Evolutionary conservation across 2,797 vertebrate genomes (phyloP).

Genomic region (Paguma larvata): DNA sequence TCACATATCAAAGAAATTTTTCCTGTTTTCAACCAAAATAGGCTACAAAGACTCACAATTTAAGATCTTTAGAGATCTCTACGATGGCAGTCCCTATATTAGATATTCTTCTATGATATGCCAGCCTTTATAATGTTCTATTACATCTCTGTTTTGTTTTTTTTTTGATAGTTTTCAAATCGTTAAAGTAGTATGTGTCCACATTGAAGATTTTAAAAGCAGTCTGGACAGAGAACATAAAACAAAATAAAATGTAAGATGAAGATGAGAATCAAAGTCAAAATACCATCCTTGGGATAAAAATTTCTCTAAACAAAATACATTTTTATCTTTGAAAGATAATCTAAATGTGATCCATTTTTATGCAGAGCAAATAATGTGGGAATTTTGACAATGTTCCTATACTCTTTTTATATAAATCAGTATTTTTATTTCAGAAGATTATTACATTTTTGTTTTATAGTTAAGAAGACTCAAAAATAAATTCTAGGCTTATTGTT

Average conservation of each 20-base stretch:
- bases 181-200: neutral
- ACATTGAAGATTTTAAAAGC: neutral
- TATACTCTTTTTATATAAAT: neutral
- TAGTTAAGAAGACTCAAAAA: neutral
- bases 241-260: constrained; percentile 17
- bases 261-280: neutral
- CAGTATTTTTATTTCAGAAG: constrained; percentile 37
- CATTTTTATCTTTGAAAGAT: constrained; percentile 51
- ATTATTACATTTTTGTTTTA: neutral
- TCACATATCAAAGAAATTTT: neutral
- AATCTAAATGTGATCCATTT: constrained; percentile 18
- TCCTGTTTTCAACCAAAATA: neutral
- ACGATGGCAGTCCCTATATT: neutral
- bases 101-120: constrained; percentile 15
- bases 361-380: neutral
- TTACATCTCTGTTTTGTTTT: neutral
- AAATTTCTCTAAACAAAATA: constrained; percentile 18
- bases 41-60: neutral
- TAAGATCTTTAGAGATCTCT: neutral
- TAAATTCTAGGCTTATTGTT: neutral
- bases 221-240: neutral
- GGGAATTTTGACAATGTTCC: neutral
- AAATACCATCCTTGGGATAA: neutral
- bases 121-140: neutral
- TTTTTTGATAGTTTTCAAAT: constrained; percentile 34